Evolutionary conservation across 2,888 invertebrate genomes (phyloP).

Genomic region (Entomobrya multifasciata): DNA sequence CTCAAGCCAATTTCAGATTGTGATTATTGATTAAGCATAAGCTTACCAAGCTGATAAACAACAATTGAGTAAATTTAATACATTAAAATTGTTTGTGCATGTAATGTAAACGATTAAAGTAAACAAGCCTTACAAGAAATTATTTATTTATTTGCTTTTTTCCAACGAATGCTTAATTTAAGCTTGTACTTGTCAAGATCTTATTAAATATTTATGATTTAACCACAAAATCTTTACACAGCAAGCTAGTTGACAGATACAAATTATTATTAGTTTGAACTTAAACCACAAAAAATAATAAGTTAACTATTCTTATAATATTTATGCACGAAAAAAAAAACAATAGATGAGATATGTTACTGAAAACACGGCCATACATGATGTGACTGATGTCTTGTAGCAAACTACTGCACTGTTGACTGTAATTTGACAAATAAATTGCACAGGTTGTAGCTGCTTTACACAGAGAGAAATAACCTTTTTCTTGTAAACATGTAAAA

Average conservation of each 20-base stretch:
- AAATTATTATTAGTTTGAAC: constrained; percentile 35
- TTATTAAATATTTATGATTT: constrained; percentile 32
- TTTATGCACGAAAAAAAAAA: background rate
- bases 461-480: background rate
- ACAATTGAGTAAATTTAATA: no score
- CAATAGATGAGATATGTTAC: no score
- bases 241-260: constrained; percentile 18
- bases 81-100: no score
- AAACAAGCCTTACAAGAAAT: no score
- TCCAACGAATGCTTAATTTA: background rate
- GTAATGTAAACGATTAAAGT: no score
- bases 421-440: background rate
- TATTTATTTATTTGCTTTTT: background rate
- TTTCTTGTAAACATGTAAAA: no score
- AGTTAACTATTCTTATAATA: no score
- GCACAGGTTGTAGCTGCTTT: background rate
- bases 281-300: constrained; percentile 31
- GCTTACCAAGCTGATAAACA: no score
- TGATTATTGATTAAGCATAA: no score
- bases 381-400: background rate
- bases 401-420: background rate
- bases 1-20: no score
- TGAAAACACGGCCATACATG: no score
- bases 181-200: background rate
- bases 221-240: constrained; percentile 32